Percentiles rank a stretch among this genome's conserved stretches.
Evolutionary conservation across 1,140 invertebrate species (phyloP).

Genomic region (Stenopsyche tienmushanensis): DNA sequence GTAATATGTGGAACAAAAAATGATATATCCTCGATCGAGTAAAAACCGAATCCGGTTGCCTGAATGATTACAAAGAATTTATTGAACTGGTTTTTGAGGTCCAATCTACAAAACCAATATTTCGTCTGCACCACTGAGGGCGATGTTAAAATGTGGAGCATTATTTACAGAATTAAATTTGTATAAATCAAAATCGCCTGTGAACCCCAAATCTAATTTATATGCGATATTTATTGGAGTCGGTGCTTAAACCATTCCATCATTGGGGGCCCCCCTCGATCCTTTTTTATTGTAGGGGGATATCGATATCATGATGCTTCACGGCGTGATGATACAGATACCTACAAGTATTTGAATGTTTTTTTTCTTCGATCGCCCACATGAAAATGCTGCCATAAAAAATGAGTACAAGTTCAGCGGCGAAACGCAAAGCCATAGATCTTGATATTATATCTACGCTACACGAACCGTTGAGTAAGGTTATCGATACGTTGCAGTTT

Average conservation of each 20-base stretch:
- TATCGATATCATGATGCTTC: neutral
- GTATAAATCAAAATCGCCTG: too few relatives aligned
- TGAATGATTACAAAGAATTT: neutral
- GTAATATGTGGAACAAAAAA: too few relatives aligned
- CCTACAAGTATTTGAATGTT: neutral
- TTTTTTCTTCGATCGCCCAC: slow-evolving; percentile 10
- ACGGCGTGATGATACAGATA: neutral
- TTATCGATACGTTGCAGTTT: neutral
- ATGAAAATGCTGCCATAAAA: slow-evolving; percentile 16
- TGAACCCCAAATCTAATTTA: too few relatives aligned
- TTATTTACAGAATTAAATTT: too few relatives aligned
- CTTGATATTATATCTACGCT: slow-evolving; percentile 17
- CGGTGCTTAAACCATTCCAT: too few relatives aligned
- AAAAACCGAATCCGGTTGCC: neutral
- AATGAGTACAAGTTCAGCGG: slow-evolving; percentile 16
- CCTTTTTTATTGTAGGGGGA: neutral
- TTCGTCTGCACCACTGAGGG: too few relatives aligned
- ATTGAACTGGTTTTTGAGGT: neutral
- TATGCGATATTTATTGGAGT: too few relatives aligned
- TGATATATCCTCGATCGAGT: neutral
- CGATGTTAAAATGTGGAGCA: too few relatives aligned
- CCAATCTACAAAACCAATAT: too few relatives aligned
- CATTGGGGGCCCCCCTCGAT: neutral
- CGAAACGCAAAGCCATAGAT: slow-evolving; percentile 27
- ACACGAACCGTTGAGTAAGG: neutral